These are phyloP conservation scores for Phalera bucephala DNA, from an alignment of 2,888 invertebrate species.

Conservation along the genomic window DNA sequence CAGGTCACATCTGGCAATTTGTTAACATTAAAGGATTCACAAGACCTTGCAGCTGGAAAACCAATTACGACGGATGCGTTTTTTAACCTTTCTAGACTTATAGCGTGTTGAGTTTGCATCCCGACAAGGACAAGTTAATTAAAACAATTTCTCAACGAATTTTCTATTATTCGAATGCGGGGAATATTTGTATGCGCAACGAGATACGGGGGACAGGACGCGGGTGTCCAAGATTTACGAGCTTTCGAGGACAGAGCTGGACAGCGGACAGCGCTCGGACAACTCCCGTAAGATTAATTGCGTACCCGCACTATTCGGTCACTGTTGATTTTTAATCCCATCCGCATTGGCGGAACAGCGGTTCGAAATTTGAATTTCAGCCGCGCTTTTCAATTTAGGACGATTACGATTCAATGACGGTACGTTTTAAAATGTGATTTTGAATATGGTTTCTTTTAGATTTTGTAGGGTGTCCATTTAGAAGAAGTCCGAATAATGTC, in stretches of 20 bases:
- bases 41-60: constrained; percentile 33
- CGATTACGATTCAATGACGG: not conserved
- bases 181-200: constrained; percentile 60
- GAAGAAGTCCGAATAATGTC: too few species aligned
- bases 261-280: constrained; percentile 55
- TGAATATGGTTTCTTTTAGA: not conserved
- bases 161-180: constrained; percentile 46
- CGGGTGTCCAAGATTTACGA: constrained; percentile 66
- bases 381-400: constrained; percentile 16
- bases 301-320: constrained; percentile 51
- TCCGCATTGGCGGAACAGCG: constrained; percentile 34
- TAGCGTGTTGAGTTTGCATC: constrained; percentile 10
- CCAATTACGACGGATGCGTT: constrained; percentile 29
- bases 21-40: constrained; percentile 19
- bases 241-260: constrained; percentile 44
- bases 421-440: not conserved
- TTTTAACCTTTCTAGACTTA: constrained; percentile 10
- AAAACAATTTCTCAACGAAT: constrained; percentile 44
- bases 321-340: constrained; percentile 63
- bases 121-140: constrained; percentile 34
- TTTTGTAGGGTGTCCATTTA: not conserved
- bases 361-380: constrained; percentile 44
- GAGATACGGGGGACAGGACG: constrained; percentile 49
- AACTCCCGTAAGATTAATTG: constrained; percentile 69
- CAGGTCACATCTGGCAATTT: constrained; percentile 42